Evolutionary conservation across 2,888 invertebrate genomes (phyloP).

Genomic region (Hemicrepidius hirtus): DNA sequence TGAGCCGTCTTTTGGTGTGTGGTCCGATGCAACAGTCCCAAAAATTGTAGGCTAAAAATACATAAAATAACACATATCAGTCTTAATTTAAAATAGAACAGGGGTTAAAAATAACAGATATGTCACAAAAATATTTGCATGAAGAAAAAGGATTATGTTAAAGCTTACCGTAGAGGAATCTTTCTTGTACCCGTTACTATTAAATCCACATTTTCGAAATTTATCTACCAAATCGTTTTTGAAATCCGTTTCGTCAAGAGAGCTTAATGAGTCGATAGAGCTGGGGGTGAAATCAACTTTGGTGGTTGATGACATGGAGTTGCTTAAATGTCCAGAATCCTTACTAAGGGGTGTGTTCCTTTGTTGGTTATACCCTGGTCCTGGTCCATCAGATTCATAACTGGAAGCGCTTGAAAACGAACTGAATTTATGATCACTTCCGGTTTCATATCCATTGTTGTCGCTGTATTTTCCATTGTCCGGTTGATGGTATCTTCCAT

Average conservation of each 20-base stretch:
- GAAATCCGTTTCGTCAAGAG: slow-evolving; percentile 70
- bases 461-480: slow-evolving; percentile 63
- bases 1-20: slow-evolving; percentile 77
- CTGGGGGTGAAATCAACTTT: slow-evolving; percentile 70
- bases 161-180: slow-evolving; percentile 59
- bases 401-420: slow-evolving; percentile 69
- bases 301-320: slow-evolving; percentile 65
- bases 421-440: slow-evolving; percentile 67
- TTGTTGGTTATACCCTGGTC: slow-evolving; percentile 41
- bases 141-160: too few relatives aligned
- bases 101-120: slow-evolving; percentile 20
- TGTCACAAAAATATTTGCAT: slow-evolving; percentile 45
- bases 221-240: slow-evolving; percentile 64
- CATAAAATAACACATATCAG: slow-evolving; percentile 57
- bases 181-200: slow-evolving; percentile 63
- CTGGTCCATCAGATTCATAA: slow-evolving; percentile 68
- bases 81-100: neutral
- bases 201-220: slow-evolving; percentile 66
- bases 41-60: slow-evolving; percentile 78
- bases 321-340: slow-evolving; percentile 70
- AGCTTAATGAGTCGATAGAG: slow-evolving; percentile 70
- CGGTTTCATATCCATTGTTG: slow-evolving; percentile 68
- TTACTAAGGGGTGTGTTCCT: slow-evolving; percentile 62
- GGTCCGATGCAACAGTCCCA: slow-evolving; percentile 78
- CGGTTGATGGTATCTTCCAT: slow-evolving; percentile 46